Base-by-base conservation (phyloP, 2,888 invertebrate species). In the Venusia cambrica region DNA sequence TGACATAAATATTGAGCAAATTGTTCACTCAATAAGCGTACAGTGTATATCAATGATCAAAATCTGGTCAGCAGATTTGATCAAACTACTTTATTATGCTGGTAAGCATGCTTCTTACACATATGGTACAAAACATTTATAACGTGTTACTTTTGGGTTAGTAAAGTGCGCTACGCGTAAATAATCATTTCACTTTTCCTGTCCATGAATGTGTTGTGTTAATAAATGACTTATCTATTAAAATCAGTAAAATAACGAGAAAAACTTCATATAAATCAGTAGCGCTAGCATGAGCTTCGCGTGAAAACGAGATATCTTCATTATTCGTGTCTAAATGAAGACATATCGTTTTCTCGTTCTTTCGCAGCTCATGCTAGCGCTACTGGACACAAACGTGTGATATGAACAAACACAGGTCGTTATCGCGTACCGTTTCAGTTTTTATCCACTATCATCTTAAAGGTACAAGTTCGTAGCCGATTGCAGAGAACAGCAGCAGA, bases 201-300 rank as follows among this genome's bases (percentile, higher is more conserved):
- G 70, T 78, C 84, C 84, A 87, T 80, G 85, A 83, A 74, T 71
- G 80, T 81, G 76, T 75, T 72, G 73, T 72, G 73, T 75, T 73
- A 76, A 38, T 38, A 27, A 56, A 26, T 29, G 17, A 22, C 52
- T 34, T 39, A 18, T 33, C 27, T 16, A 35, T 7, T 7, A 10
- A 14, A 19, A 19, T 2, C n/a, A n/a, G 15, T 15, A 14, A 8
- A 27, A 12, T 34, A 4, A 9, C 5, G 17, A 24, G 7, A 19
- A 1, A 6, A 20, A 12, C 8, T 8, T n/a, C 13, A 24, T 21
- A n/a, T n/a, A n/a, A n/a, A n/a, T n/a, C n/a, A n/a, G n/a, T n/a
- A n/a, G n/a, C n/a, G n/a, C n/a, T n/a, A n/a, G n/a, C n/a, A n/a
- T n/a, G n/a, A n/a, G n/a, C n/a, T n/a, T n/a, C n/a, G n/a, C n/a